Evolutionary conservation across 1,140 invertebrate genomes (phyloP).

Genomic region (Chionoecetes opilio): DNA sequence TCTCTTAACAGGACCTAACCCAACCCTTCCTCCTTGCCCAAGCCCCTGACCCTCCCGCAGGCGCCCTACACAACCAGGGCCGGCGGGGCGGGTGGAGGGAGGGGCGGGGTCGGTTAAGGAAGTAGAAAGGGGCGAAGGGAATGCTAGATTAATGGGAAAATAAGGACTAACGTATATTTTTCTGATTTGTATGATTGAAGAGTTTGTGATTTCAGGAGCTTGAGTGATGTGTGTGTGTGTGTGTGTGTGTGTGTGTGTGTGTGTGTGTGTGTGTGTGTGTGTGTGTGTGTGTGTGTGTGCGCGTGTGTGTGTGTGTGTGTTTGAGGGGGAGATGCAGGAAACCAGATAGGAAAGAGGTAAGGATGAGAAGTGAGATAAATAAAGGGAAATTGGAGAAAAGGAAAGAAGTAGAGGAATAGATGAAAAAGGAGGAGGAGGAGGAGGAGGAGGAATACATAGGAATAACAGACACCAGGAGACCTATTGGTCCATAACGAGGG

Average conservation of each 20-base stretch:
- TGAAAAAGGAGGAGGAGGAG: neutral
- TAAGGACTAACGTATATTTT: too few species aligned
- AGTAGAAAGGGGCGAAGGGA: neutral
- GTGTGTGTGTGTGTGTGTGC: too few species aligned
- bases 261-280: too few species aligned
- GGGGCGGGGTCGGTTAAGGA: neutral
- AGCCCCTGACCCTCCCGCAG: too few species aligned
- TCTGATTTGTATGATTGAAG: too few species aligned
- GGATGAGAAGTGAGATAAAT: neutral
- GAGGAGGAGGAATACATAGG: neutral
- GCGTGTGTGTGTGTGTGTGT: too few species aligned
- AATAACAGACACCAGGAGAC: too few species aligned
- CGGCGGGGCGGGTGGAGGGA: neutral
- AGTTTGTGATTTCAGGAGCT: too few species aligned
- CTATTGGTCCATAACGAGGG: too few species aligned
- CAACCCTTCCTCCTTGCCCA: neutral
- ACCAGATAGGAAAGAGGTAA: neutral
- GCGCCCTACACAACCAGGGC: neutral
- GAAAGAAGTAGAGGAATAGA: neutral
- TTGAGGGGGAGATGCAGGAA: neutral
- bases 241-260: too few species aligned
- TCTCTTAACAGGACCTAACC: too few species aligned
- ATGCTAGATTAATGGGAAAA: too few species aligned
- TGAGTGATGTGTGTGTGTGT: neutral
- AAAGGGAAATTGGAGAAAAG: neutral